Percentiles rank a stretch among this genome's conserved stretches.
phyloP scores from a whole-genome alignment of 2,113 vertebrate species.

The Gnathonemus longibarbis region DNA sequence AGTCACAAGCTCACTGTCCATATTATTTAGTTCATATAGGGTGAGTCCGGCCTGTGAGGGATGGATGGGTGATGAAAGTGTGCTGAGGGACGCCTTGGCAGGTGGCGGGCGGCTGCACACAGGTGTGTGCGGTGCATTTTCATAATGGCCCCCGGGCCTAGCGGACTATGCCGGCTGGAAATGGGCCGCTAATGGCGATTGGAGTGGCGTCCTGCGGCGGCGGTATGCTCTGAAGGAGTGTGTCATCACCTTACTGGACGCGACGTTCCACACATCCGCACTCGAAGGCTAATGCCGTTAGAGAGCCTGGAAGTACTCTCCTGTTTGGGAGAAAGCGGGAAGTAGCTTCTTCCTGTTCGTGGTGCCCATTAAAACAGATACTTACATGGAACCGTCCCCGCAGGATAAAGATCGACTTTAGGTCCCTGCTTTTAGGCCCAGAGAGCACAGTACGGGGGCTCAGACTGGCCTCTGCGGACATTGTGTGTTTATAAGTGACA shows the following conservation, averaged over 20 bases:
- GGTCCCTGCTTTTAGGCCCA: background rate
- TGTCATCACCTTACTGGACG: background rate
- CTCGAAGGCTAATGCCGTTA: constrained; percentile 3
- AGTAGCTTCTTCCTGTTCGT: constrained; percentile 11
- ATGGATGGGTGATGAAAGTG: background rate
- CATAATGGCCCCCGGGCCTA: background rate
- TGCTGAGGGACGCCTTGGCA: background rate
- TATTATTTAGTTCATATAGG: background rate
- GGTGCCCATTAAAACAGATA: background rate
- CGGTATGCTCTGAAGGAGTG: background rate
- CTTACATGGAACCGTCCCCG: background rate
- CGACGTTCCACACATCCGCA: background rate
- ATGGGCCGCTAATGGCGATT: background rate
- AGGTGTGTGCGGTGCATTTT: background rate
- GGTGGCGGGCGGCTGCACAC: background rate
- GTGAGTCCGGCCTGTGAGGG: background rate
- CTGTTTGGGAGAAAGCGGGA: constrained; percentile 9
- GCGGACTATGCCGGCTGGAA: background rate
- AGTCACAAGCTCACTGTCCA: background rate
- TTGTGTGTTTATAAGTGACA: background rate
- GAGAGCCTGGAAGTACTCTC: constrained; percentile 19
- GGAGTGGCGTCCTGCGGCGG: background rate
- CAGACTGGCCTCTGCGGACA: background rate
- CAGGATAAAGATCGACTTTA: background rate
- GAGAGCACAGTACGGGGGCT: background rate